Conservation (phyloP, 2,113 vertebrate genomes). For the Xenopus laevis region DNA sequence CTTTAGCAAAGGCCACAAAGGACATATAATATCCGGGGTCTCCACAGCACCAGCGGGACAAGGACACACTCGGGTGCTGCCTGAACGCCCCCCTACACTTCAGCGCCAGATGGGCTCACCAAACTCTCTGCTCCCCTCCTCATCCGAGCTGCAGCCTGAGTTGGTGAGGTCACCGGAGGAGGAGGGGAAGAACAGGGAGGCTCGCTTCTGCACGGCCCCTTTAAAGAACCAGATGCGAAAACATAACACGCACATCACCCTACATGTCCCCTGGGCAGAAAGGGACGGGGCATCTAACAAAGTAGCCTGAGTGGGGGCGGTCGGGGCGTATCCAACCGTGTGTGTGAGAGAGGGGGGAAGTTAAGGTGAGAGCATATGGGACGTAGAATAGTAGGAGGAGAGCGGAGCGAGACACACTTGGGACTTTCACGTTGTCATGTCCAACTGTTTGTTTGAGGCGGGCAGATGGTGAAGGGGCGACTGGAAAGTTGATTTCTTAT, state of each 20-base stretch:
- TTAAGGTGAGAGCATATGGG: not conserved
- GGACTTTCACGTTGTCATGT: not conserved
- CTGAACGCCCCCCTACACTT: not conserved
- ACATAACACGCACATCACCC: not conserved
- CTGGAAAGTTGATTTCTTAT: no score
- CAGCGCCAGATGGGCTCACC: not conserved
- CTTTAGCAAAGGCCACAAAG: conserved; percentile 8
- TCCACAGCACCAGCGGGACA: not conserved
- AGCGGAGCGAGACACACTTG: not conserved
- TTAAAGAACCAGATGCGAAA: conserved; percentile 31
- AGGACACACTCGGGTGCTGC: not conserved
- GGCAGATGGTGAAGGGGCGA: not conserved
- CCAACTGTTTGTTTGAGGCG: not conserved
- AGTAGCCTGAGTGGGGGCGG: not conserved
- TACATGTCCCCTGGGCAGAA: not conserved
- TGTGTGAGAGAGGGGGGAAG: not conserved
- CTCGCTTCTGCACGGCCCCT: conserved; percentile 5
- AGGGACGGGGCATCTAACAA: not conserved
- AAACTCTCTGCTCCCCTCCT: conserved; percentile 19
- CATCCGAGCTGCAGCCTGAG: conserved; percentile 31
- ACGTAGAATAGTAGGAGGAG: not conserved
- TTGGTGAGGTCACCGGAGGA: conserved; percentile 25
- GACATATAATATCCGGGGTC: not conserved
- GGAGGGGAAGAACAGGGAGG: conserved; percentile 25
- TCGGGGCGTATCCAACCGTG: no score